Evolutionary conservation across 2,888 invertebrate species (phyloP).

Genomic region (Drosophila recens): DNA sequence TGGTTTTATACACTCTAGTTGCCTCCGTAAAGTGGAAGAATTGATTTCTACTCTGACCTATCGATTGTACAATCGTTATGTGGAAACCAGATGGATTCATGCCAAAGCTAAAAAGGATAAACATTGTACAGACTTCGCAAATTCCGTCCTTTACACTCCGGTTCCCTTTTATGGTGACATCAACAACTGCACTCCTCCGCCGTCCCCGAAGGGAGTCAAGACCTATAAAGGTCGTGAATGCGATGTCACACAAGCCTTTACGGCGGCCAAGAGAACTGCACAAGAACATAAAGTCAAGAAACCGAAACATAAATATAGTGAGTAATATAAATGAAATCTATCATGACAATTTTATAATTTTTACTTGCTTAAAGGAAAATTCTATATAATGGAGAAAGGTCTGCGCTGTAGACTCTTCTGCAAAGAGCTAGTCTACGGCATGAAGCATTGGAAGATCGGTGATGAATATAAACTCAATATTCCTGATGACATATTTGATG

Average conservation of each 20-base stretch:
- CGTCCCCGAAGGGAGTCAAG: background rate
- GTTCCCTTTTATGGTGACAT: constrained; percentile 13
- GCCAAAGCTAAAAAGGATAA: background rate
- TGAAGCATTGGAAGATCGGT: constrained; percentile 24
- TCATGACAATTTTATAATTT: too few species aligned
- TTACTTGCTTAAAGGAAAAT: background rate
- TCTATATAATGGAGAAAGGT: background rate
- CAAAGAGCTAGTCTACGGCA: constrained; percentile 17
- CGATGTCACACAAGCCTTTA: constrained; percentile 9
- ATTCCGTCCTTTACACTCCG: background rate
- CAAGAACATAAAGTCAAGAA: background rate
- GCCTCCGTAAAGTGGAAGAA: constrained; percentile 3
- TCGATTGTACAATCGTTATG: constrained; percentile 17
- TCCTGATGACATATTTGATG: background rate
- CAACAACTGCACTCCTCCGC: constrained; percentile 7
- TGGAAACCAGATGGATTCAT: constrained; percentile 4
- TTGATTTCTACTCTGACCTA: background rate
- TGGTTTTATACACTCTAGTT: background rate
- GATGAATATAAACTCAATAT: background rate
- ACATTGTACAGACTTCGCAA: background rate
- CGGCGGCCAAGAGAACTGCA: background rate
- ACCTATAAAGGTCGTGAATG: constrained; percentile 7
- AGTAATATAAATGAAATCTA: background rate
- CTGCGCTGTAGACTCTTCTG: constrained; percentile 22
- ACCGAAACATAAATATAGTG: background rate